A percentile compares a stretch with the other conserved stretches of the same genome.
These are phyloP conservation scores for Ptyas mucosa DNA, from an alignment of 2,113 vertebrate genomes.

Conservation along the genomic window DNA sequence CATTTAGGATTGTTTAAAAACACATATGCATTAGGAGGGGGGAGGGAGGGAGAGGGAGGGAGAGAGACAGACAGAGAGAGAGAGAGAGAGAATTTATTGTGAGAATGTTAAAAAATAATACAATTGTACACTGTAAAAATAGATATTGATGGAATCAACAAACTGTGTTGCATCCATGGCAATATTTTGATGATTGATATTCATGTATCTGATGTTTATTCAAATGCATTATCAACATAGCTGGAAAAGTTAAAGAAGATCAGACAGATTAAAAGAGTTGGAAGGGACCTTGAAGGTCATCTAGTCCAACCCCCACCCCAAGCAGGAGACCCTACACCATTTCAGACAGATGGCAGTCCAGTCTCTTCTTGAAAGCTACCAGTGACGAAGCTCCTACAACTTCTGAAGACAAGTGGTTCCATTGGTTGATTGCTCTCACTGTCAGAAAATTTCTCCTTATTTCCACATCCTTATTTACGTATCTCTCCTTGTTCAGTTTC, in stretches of 20 bases:
- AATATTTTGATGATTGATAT: background rate
- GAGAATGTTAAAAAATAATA: slow-evolving; percentile 22
- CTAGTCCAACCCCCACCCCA: too few species aligned
- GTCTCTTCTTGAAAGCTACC: too few species aligned
- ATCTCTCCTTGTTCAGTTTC: too few species aligned
- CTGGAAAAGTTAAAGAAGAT: background rate
- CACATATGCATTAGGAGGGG: background rate
- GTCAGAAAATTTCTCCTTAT: too few species aligned
- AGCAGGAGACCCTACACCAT: too few species aligned
- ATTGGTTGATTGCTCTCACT: too few species aligned
- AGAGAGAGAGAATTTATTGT: background rate
- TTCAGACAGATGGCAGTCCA: too few species aligned
- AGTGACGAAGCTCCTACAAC: too few species aligned
- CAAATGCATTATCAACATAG: background rate
- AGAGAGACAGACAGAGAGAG: background rate
- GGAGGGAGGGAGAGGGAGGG: background rate
- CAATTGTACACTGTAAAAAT: background rate
- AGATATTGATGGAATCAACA: background rate
- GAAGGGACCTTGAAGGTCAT: too few species aligned
- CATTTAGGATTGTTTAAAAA: background rate
- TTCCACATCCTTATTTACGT: too few species aligned
- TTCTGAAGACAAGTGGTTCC: too few species aligned
- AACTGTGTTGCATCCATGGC: background rate
- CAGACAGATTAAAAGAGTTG: too few species aligned
- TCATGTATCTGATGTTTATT: background rate